Conservation (phyloP, 2,113 vertebrate species). For the Panurus biarmicus region DNA sequence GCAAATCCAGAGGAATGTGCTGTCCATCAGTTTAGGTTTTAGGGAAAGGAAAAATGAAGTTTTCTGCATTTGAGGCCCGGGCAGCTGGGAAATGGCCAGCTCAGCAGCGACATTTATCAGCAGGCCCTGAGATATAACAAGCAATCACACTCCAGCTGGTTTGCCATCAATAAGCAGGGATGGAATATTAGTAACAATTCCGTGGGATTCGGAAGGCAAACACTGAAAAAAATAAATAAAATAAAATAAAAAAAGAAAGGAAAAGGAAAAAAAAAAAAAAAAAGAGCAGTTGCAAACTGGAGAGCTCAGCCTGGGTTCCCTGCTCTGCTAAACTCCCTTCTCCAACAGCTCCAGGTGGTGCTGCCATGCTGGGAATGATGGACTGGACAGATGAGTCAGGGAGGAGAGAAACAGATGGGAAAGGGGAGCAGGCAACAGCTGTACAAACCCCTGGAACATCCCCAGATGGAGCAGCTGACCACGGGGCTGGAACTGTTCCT, state of each 20-base stretch:
- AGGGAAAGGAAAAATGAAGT: not conserved
- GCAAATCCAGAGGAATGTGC: not conserved
- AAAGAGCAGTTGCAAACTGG: not conserved
- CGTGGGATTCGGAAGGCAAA: not conserved
- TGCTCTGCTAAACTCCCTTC: not conserved
- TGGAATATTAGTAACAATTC: not conserved
- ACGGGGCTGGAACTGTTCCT: not conserved
- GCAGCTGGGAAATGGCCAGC: not conserved
- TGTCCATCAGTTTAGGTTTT: not conserved
- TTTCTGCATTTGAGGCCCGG: not conserved
- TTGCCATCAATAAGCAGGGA: not conserved
- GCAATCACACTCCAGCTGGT: constrained; percentile 32
- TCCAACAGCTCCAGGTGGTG: not conserved
- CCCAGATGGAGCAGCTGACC: not conserved
- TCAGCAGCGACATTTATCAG: not conserved
- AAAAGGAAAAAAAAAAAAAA: not conserved
- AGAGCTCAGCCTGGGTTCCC: not conserved
- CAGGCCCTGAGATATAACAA: not conserved
- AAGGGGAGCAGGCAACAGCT: not conserved
- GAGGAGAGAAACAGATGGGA: not conserved
- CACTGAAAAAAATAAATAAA: not conserved
- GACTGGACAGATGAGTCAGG: not conserved
- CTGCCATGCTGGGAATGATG: not conserved
- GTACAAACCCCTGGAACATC: not conserved
- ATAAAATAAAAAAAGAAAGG: not conserved